Percentiles rank a stretch among this genome's conserved stretches.
Evolutionary conservation across 2,888 invertebrate species (phyloP).

Genomic region (Hirtodrosophila confusa): DNA sequence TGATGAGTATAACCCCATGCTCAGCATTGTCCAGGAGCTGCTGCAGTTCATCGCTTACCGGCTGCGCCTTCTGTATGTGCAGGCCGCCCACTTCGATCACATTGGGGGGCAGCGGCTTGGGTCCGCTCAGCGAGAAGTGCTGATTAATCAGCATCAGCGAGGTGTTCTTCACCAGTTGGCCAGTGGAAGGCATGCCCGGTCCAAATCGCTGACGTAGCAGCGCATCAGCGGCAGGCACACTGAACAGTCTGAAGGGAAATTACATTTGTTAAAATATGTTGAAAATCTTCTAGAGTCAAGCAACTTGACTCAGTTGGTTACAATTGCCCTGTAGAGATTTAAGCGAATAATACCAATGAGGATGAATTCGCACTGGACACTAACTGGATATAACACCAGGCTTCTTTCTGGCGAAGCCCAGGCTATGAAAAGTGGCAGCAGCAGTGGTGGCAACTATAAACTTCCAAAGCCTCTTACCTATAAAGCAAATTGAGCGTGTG

Average conservation of each 20-base stretch:
- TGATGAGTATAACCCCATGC: constrained; percentile 88
- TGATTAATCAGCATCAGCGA: constrained; percentile 85
- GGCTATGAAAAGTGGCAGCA: too few relatives aligned
- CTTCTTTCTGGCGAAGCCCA: too few relatives aligned
- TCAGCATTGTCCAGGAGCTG: constrained; percentile 86
- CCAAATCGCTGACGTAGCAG: constrained; percentile 73
- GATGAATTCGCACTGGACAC: too few relatives aligned
- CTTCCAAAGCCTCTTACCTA: constrained; percentile 39
- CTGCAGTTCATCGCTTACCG: constrained; percentile 85
- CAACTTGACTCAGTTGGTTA: too few relatives aligned
- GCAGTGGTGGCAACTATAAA: too few relatives aligned
- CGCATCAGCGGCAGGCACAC: constrained; percentile 48
- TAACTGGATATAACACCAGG: too few relatives aligned
- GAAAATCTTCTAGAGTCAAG: background rate
- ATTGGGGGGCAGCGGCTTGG: constrained; percentile 84
- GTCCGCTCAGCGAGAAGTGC: constrained; percentile 85
- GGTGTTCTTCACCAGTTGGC: constrained; percentile 83
- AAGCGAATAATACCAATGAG: too few relatives aligned
- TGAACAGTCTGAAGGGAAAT: constrained; percentile 20
- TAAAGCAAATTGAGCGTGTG: constrained; percentile 76
- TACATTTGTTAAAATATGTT: rapidly evolving
- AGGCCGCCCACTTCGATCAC: constrained; percentile 86
- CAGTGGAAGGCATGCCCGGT: constrained; percentile 84
- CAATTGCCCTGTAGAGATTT: too few relatives aligned
- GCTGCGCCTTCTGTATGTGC: constrained; percentile 82